Evolutionary conservation across 2,113 vertebrate species (phyloP).

Genomic region (Pituophis catenifer): DNA sequence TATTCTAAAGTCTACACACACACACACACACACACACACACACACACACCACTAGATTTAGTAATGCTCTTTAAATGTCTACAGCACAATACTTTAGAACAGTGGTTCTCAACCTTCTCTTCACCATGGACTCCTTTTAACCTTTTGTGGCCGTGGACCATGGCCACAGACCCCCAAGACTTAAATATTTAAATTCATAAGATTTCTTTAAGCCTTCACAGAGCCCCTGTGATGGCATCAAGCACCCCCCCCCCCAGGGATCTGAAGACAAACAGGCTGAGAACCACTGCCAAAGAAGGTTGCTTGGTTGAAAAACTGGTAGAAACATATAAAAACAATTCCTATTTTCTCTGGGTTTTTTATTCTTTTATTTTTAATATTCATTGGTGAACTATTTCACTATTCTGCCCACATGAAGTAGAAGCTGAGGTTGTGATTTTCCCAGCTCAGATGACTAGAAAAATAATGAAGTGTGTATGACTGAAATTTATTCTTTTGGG

Average conservation of each 20-base stretch:
- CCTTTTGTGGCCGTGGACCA: no score
- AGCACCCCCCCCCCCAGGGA: no score
- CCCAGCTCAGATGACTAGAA: background rate
- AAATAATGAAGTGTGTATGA: background rate
- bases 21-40: no score
- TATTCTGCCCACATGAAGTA: background rate
- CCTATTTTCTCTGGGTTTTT: background rate
- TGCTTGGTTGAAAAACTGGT: background rate
- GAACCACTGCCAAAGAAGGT: background rate
- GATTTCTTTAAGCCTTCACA: no score
- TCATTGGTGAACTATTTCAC: background rate
- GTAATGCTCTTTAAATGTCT: background rate
- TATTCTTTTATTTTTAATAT: background rate
- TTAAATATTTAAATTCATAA: no score
- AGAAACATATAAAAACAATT: background rate
- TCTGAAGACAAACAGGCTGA: background rate
- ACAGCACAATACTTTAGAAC: background rate
- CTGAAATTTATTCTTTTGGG: background rate
- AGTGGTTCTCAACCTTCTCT: no score
- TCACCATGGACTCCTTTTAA: no score
- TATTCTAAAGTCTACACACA: background rate
- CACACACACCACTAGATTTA: background rate
- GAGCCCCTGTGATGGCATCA: no score
- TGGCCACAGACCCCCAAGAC: no score
- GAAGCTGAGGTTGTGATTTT: background rate